Evolutionary conservation across 2,888 invertebrate genomes (phyloP), one percentile per base, ranked within the genome.

Genomic region (Caenorhabditis plicata): DNA sequence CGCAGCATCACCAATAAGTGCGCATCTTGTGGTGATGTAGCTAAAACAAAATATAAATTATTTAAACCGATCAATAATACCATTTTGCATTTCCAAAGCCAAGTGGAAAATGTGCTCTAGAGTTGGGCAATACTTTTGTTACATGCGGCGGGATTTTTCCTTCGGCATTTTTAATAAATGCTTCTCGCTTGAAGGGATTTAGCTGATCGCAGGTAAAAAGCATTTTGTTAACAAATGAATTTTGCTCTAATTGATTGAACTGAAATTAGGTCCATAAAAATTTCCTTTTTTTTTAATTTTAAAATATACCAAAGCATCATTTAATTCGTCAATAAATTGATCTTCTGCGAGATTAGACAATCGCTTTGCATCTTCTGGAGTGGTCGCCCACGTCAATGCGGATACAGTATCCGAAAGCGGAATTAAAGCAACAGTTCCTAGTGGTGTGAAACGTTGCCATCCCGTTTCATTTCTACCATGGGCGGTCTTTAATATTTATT

Each of bases 301-400:
- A 39, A 31, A 42, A 29, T 20, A 25, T 84, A 90, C 90, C 83
- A 93, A 85, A 13, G 92, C 90, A 75, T 88, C 87, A 81, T 96
- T 95, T 3, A 96, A 82, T 4, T 88, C 88, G 81, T 92, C 90
- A 0, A 92, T 88, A 83, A 98, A 98, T 62, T 88, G 87, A 48
- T 89, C 88, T 1, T 88, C 87, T 0, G 88, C 81, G 67, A 92
- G 81, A 20, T 85, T 81, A 38, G 90, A 81, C 22, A 96, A 83
- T 47, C 87, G 82, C 76, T 89, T 88, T 0, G 92, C 91, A 74
- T 90, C 86, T 20, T 87, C 85, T 3, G 86, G 85, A 32, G 88
- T 87, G 1, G 90, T 90, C 17, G 89, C 88, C 98, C 96, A 98
- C 1, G 96, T 94, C n/a, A 98, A 84, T 0, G 93, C 94, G 78